phyloP scores from a whole-genome alignment of 1,140 invertebrate genomes.

The Heliothis virescens region DNA sequence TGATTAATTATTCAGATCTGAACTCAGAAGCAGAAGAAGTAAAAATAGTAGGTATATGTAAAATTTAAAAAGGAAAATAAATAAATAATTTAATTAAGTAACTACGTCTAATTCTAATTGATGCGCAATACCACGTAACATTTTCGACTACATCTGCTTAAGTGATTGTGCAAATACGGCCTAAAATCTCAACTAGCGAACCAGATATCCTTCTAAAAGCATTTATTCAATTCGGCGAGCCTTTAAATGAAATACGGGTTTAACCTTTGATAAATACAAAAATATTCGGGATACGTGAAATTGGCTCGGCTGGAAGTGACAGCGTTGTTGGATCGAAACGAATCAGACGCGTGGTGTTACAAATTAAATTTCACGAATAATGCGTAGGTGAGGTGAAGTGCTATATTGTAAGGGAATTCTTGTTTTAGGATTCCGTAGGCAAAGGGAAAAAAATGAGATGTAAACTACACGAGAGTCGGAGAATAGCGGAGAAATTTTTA shows the following conservation, averaged over 20 bases:
- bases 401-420: not conserved
- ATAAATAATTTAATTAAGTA: not conserved
- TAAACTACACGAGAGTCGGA: no score
- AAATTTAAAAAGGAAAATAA: not conserved
- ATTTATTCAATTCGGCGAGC: conserved; percentile 22
- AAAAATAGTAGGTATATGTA: not conserved
- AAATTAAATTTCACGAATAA: conserved; percentile 30
- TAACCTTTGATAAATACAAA: conserved; percentile 41
- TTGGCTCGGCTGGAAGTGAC: conserved; percentile 44
- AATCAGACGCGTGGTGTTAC: conserved; percentile 42
- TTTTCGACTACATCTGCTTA: not conserved
- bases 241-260: conserved; percentile 36
- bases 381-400: not conserved
- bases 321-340: conserved; percentile 18
- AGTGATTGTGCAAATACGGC: not conserved
- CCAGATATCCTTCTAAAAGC: conserved; percentile 33
- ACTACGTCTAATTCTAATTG: no score
- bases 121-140: not conserved
- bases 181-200: not conserved
- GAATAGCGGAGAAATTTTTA: no score
- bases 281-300: conserved; percentile 48
- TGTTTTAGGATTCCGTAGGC: not conserved
- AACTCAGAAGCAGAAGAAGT: not conserved
- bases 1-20: not conserved
- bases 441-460: not conserved